Base-by-base conservation (phyloP, 2,797 vertebrate genomes). In the Clarias laeviceps region DNA sequence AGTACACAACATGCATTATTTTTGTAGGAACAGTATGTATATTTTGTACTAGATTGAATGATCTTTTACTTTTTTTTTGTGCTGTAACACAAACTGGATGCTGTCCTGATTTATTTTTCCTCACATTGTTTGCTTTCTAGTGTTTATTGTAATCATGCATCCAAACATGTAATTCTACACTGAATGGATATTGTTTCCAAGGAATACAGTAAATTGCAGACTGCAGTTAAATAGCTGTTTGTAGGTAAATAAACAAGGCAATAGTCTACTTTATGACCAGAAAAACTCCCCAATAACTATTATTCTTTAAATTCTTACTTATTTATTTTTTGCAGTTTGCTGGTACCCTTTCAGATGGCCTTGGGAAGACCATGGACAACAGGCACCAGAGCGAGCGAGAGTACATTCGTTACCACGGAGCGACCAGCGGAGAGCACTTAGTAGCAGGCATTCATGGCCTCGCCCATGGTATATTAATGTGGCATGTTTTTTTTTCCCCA, bases 311-410 rank as follows among this genome's bases (percentile, higher is more conserved):
- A 54, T 54, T 14, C 50, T 27, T 50, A n/a, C 24, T 18, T 74
- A 45, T 72, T 66, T 34, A 68, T 68, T 15, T 66, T 80, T 34
- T 84, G 22, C 91, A 99, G 98, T 98, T 99, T 78, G 97, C 98
- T 61, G 98, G 97, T 70, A 99, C 98, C 0, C 87, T 99, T 81
- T 99, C 98, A 0, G 98, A 99, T 68, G 97, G 98, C 20, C 90
- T 99, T 88, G 98, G 98, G 1, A 99, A 99, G 93, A 99, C 97
- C 0, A 99, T 99, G 98, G 98, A 99, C 89, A 97, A 96, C 90
- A 95, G 97, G 0, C 98, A 99, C 77, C 98, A 99, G 93, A 97
- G 94, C 0, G 98, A 99, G 89, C 92, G 98, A 24, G 98, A 99
- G 34, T 99, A 98, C 89, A 99, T 99, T 89, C 93, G 97, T 0